Base-by-base conservation (phyloP, 2,797 vertebrate genomes). In the Danio tinwini region DNA sequence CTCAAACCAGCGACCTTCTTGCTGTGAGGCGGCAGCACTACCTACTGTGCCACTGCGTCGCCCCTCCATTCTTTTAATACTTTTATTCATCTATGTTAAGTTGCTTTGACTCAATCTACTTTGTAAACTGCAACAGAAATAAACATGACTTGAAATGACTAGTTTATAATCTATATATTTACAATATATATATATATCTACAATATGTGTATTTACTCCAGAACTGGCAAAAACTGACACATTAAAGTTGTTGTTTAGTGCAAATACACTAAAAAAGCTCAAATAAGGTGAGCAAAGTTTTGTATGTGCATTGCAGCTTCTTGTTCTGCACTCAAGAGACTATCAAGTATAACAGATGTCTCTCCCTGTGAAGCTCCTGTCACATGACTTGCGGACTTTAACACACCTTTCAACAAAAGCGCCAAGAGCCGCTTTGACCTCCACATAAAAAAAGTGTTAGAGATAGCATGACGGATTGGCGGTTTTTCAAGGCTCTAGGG, bases 231-330 rank as follows among this genome's bases (percentile, higher is more conserved):
- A 67, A 49, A 19, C 10, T 17, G 68, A 58, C 19, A 17, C 21
- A 58, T 58, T 21, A 58, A 72, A 45, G 13, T 29, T 21, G 19
- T 45, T 16, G 19, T 10, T 21, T 39, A 16, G 21, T 67, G 44
- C 29, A 40, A 40, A 53, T 70, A 47, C 49, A 53, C 45, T n/a
- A 6, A 9, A 69, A 49, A 47, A 39, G 9, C 29, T 52, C 47
- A 39, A 52, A 52, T 69, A 12, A 44, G 12, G 40, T 44, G 53
- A 45, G 40, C 39, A 2, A 45, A 59, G 37, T 61, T 3, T 50
- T 49, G 37, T 59, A 42, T 76, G 76, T 78, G 76, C 76, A 78
- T 69, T 78, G 76, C 76, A 78, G 76, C 56, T 44, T 47, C 76
- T 70, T 42, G 67, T 78, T 62, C 59, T 59, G 70, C 53, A 29